A percentile compares a stretch with the other conserved stretches of the same genome.
phyloP scores from a whole-genome alignment of 2,797 vertebrate genomes.

The Mus spretus region DNA sequence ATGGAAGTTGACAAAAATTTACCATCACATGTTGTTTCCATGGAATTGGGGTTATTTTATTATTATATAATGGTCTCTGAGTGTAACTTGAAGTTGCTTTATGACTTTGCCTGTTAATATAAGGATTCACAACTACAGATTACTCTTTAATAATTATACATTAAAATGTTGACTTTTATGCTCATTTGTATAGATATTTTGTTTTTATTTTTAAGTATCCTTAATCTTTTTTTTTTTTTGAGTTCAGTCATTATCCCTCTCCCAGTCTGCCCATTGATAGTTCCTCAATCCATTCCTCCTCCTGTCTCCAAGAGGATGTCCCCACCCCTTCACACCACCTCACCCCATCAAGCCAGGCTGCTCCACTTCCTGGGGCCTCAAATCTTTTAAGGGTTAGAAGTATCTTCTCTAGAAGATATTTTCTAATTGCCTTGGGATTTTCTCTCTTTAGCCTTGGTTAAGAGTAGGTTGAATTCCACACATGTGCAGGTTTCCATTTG shows the following conservation, averaged over 20 bases:
- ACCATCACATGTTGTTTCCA: not conserved
- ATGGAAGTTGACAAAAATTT: not conserved
- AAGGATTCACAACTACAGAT: not conserved
- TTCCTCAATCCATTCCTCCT: not conserved
- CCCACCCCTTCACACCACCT: no score
- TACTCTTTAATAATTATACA: not conserved
- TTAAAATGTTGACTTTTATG: not conserved
- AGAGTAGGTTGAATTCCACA: not conserved
- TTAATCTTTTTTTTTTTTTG: not conserved
- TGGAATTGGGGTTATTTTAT: not conserved
- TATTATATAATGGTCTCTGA: not conserved
- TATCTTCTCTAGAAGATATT: not conserved
- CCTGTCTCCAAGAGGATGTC: not conserved
- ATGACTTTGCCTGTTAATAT: conserved; percentile 6
- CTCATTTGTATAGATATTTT: conserved; percentile 10
- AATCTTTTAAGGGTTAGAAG: not conserved
- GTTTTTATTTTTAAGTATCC: not conserved
- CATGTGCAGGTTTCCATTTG: not conserved
- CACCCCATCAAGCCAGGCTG: not conserved
- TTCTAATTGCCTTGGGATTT: not conserved
- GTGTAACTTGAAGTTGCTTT: not conserved
- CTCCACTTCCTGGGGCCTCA: not conserved
- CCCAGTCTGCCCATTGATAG: not conserved
- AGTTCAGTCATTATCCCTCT: not conserved
- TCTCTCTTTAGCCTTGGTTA: not conserved